Evolutionary conservation across 2,888 invertebrate species (phyloP), one percentile per base, ranked within the genome.

Genomic region (Raillietiella orientalis): DNA sequence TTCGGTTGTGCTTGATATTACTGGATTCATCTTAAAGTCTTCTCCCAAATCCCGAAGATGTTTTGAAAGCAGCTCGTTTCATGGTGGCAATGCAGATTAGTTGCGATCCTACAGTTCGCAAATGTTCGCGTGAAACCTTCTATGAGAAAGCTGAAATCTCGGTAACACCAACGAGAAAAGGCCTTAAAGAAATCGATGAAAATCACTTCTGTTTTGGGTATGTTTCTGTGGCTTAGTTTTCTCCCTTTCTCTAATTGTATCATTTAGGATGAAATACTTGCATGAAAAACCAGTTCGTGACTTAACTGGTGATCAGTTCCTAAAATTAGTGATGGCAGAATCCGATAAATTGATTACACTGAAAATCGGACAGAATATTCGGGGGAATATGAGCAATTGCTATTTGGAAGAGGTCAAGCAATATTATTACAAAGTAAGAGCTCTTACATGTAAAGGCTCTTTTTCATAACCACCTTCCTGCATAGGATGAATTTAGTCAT

Each of bases 1-100:
- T 22, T 14, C 14, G 3, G n/a, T n/a, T n/a, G n/a, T n/a, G n/a
- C n/a, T n/a, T n/a, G 12, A 8, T 23, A 5, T 24, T n/a, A 6
- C n/a, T 12, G 12, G 17, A 8, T 5, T 14, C 23, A 9, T 8
- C 19, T 19, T 8, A 11, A 36, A 55, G 54, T 3, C 59, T 62
- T 39, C 67, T 72, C 39, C 46, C 55, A 31, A 59, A 62, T 1
- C 52, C 63, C 0, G 69, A 74, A 3, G 79, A 82, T 41, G 74
- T 75, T 9, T 42, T 96, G 22, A 66, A 71, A 37, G 90, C 82
- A 3, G 74, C 71, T 0, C 71, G 75, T 38, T 74, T 72, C 47
- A 79, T 96, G 66, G 75, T 90, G 14, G 79, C 90, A 2, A 65
- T 72, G 32, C 90, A 93, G 46, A 50, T 96, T 28, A 70, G 84